These are phyloP conservation scores for Sicus ferrugineus DNA, from an alignment of 2,888 invertebrate genomes.

Conservation along the genomic window DNA sequence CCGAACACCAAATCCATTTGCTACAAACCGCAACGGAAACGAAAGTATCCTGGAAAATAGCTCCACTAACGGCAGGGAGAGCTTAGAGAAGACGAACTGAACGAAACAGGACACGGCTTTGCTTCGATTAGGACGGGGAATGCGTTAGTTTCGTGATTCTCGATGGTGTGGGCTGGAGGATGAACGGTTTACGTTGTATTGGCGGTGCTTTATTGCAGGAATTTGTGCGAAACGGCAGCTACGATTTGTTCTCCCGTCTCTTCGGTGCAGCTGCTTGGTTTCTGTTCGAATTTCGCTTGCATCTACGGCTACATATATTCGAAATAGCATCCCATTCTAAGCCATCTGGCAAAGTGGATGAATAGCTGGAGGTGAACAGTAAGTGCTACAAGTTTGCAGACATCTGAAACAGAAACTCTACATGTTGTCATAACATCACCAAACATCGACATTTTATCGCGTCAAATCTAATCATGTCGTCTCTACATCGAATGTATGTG, in stretches of 20 bases:
- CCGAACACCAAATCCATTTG: conserved; percentile 15
- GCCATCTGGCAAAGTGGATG: no score
- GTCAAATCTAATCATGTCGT: no score
- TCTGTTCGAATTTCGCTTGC: no score
- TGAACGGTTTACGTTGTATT: background rate
- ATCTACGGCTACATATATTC: no score
- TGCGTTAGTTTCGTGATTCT: background rate
- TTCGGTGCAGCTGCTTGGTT: no score
- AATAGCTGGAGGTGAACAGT: no score
- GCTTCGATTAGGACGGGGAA: background rate
- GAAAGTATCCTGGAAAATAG: background rate
- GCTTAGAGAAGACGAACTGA: background rate
- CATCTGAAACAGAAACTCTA: no score
- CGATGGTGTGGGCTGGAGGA: background rate
- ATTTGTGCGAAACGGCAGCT: background rate
- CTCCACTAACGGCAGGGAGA: background rate
- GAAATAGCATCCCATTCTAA: no score
- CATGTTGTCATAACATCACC: no score
- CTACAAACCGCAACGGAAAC: conserved; percentile 10
- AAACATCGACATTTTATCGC: no score
- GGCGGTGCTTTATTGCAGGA: background rate
- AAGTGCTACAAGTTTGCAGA: no score
- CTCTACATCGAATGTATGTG: no score
- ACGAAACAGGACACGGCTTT: background rate
- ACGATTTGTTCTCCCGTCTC: background rate